Base-by-base conservation (phyloP, 2,888 invertebrate species). In the Serripes groenlandicus region DNA sequence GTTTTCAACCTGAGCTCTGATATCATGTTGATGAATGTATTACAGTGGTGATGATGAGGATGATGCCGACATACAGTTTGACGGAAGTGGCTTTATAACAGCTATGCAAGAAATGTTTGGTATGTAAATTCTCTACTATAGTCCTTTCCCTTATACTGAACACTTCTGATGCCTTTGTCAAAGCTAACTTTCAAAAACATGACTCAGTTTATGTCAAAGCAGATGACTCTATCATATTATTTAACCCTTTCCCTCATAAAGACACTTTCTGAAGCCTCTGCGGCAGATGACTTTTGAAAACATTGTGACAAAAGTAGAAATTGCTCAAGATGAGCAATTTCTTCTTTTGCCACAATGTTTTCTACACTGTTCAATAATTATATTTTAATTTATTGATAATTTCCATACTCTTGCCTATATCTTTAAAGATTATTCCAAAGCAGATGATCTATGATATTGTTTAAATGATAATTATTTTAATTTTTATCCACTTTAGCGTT, bases 51-150 rank as follows among this genome's bases (percentile, higher is more conserved):
- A 68, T 28, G 83, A n/a, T n/a, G 83, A 83, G 1, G 91, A 88
- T 60, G 92, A 92, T 52, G 90, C 85, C 56, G 94, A 94, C 52
- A 90, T 97, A 72, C 96, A 97, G 85, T 97, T 98, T 94, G 97
- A 97, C 95, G 95, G 97, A 32, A 97, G 97, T 83, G 96, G 97
- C 32, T 98, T 98, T 95, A 96, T 97, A 49, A 96, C 96, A 89
- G 97, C 97, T 75, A 96, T 98, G 87, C 97, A 97, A 91, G 97
- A 97, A 93, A 98, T 98, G 94, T 95, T 98, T 87, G 95, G 95
- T 95, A 91, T 90, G 92, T 88, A 7, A 4, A 15, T 30, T n/a
- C 3, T n/a, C 34, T n/a, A 28, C 56, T 3, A 1, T 49, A 49
- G 21, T 21, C 7, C 49, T 49, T 49, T 49, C 15, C 49, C 49